These are phyloP conservation scores for Siphamia tubifer DNA, from an alignment of 2,113 vertebrate genomes.

Conservation along the genomic window DNA sequence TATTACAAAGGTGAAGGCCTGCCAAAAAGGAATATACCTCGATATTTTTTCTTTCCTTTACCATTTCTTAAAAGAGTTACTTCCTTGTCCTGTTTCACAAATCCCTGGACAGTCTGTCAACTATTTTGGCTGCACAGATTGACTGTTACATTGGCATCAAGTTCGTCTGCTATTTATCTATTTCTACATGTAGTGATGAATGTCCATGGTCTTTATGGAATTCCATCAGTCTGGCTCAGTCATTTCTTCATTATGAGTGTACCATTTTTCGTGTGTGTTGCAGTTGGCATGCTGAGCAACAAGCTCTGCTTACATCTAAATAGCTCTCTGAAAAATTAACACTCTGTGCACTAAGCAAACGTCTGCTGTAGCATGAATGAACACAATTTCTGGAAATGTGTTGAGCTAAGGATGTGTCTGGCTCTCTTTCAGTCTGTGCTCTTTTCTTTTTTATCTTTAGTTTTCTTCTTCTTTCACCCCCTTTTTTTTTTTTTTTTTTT, in stretches of 20 bases:
- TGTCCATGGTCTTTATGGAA: constrained; percentile 44
- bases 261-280: constrained; percentile 40
- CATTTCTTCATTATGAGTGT: constrained; percentile 24
- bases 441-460: background rate
- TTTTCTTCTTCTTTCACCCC: background rate
- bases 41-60: constrained; percentile 17
- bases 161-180: constrained; percentile 27
- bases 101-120: constrained; percentile 15
- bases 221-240: constrained; percentile 24
- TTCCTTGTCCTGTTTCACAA: constrained; percentile 26
- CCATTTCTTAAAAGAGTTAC: background rate
- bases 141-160: constrained; percentile 13
- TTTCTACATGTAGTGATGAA: constrained; percentile 46
- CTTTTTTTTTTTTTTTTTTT: background rate
- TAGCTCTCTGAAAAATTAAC: constrained; percentile 54
- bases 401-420: background rate
- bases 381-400: constrained; percentile 24
- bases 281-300: constrained; percentile 33
- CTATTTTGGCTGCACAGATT: constrained; percentile 31
- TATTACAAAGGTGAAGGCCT: constrained; percentile 36
- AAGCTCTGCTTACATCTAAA: constrained; percentile 40
- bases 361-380: constrained; percentile 1
- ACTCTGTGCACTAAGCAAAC: constrained; percentile 42
- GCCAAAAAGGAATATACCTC: constrained; percentile 43
- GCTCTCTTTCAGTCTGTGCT: background rate